Base-by-base conservation (phyloP, 2,888 invertebrate genomes). In the Entomobrya proxima region DNA sequence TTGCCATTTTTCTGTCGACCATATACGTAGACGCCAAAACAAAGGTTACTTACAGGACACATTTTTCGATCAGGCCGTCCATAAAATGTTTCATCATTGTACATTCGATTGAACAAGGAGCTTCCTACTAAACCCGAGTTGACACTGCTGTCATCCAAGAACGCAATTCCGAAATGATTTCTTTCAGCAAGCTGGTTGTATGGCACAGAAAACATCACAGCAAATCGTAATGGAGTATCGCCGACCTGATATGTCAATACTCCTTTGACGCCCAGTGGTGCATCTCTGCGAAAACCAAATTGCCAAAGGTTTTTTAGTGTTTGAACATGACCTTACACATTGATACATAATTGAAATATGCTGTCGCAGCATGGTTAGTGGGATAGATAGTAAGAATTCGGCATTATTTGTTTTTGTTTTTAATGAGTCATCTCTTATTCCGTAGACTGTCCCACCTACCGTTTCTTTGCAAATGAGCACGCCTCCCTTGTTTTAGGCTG, bases 151-250 rank as follows among this genome's bases (percentile, higher is more conserved):
- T 86, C 84, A 61, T 84, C 86, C 37, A 88, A 27, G 50, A 87
- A 79, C 5, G 87, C 88, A 37, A 88, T 40, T 0, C 87, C 86
- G 27, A 87, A 86, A 37, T 82, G 81, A 44, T 88, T 88, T 15
- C 82, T 40, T 13, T 85, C 69, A 15, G 87, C 86, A 15, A 87
- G 81, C 30, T 88, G 88, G 27, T 88, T 88, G 52, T 88, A 88
- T 11, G 88, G 87, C n/a, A 88, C 88, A 9, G 88, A 84, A 64
- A 86, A 88, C 87, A 88, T 87, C 5, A 88, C 72, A 1, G 87
- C 88, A 40, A 88, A 79, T 55, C 88, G 77, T 3, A 81, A 30
- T 0, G 86, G 84, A 13, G 86, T 69, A 58, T 87, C 87, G 37
- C 86, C 88, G 2, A 88, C 75, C 76, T 87, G 86, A 58, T 87